Base-by-base conservation (phyloP, 2,797 vertebrate species). In the Chloroceryle amazona region DNA sequence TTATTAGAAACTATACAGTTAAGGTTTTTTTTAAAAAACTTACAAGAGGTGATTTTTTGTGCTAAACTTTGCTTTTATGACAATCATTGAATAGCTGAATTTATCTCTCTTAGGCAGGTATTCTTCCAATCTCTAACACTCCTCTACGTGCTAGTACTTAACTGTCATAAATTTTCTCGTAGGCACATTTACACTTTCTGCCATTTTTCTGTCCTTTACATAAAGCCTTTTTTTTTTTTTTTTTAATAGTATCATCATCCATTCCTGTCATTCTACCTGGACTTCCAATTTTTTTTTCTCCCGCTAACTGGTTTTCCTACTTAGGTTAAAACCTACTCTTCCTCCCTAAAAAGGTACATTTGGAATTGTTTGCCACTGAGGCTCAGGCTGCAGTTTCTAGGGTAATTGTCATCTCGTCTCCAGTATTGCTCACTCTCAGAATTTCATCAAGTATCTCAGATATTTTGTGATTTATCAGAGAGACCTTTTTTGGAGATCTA, bases 1-100 rank as follows among this genome's bases (percentile, higher is more conserved):
- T 93, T 92, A 89, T 86, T 83, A 86, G 67, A 90, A 96, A 93
- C 88, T 80, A 95, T 66, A 92, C 61, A 90, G 83, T 88, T 95
- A 93, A 51, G 57, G 85, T 80, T 81, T 92, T 54, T 82, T 92
- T 84, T 3, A 12, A 87, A 93, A 93, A 93, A 60, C 4, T 11
- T 63, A 41, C 13, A 74, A 60, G 57, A 89, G 60, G 23, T 84
- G 35, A 29, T 57, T 58, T 93, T 94, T 94, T 52, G 17, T 72
- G 66, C 37, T 68, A 80, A 86, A 90, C n/a, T 91, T 92, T 46
- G 29, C n/a, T 82, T 96, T 79, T 80, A 72, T 90, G 73, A 76
- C 29, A 82, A 74, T 55, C 29, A 58, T 29, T 82, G 71, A 29
- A 73, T 26, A 79, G 70, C n/a, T 35, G 52, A 88, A 86, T 90